Evolutionary conservation across 2,113 vertebrate species (phyloP), one percentile per base, ranked within the genome.

Genomic region (Variabilichromis moorii): DNA sequence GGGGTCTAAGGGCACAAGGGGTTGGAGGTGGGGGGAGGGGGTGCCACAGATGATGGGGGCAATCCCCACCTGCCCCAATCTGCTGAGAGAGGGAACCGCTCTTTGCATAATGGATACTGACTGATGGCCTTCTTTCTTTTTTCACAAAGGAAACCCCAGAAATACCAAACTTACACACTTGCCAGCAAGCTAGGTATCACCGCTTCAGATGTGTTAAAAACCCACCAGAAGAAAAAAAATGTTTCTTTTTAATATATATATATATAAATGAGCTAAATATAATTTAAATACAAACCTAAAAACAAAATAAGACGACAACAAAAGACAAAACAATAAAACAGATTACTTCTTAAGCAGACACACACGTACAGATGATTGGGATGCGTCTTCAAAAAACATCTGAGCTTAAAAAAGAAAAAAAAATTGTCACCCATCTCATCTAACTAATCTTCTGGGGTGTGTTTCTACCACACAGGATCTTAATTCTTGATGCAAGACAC

Each of bases 401-500:
- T 61, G 82, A 86, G 86, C 71, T 84, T 89, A 78, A 84, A 73
- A 73, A 45, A 45, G n/a, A 42, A 71, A 71, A 71, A 14, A 84
- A 73, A 86, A n/a, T 7, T 61, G 68, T 87, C 81, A 66, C 57
- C 81, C 79, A 37, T 85, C 66, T 87, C 45, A 40, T 50, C 68
- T n/a, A 81, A 68, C 89, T 86, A 31, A 57, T 51, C 82, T 54
- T 89, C 85, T 82, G 80, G 63, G 80, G 47, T 90, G 88, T 88
- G 88, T 91, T 92, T 90, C 94, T 94, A 93, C 84, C 92, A 91
- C 93, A 89, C 83, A 90, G 21, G 88, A 87, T 88, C 83, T 86
- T 85, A 73, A 94, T 96, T 97, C 96, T 96, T 97, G 96, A 96
- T 97, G 95, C 96, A 97, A 96, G 96, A 97, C 94, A 96, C 82